Percentiles rank a stretch among this genome's conserved stretches.
Evolutionary conservation across 2,113 vertebrate species (phyloP).

Genomic region (Lates calcarifer): DNA sequence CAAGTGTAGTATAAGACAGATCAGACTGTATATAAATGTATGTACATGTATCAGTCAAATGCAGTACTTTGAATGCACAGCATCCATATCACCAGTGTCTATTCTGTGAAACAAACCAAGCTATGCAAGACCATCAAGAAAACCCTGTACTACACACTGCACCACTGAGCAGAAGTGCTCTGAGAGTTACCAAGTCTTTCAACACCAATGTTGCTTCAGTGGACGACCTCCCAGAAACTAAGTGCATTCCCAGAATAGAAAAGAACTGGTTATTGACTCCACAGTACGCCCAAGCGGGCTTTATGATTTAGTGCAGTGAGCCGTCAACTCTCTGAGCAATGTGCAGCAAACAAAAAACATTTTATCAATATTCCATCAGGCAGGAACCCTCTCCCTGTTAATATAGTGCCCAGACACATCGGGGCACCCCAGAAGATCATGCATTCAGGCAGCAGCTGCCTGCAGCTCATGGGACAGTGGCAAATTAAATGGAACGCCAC

Average conservation of each 20-base stretch:
- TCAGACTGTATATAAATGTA: background rate
- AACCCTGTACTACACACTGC: background rate
- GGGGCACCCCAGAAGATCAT: constrained; percentile 50
- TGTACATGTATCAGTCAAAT: background rate
- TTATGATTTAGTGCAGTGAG: constrained; percentile 83
- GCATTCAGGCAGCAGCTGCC: constrained; percentile 56
- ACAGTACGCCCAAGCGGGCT: constrained; percentile 74
- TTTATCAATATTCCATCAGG: constrained; percentile 85
- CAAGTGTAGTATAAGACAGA: background rate
- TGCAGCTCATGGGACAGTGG: constrained; percentile 47
- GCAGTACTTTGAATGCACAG: background rate
- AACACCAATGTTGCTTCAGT: constrained; percentile 59
- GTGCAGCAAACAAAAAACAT: constrained; percentile 82
- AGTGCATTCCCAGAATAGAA: constrained; percentile 75
- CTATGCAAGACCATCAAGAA: constrained; percentile 1
- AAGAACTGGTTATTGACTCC: constrained; percentile 79
- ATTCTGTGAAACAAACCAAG: background rate
- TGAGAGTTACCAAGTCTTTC: constrained; percentile 41
- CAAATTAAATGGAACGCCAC: constrained; percentile 60
- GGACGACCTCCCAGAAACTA: constrained; percentile 64
- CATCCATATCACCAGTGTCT: background rate
- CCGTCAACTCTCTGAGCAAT: constrained; percentile 79
- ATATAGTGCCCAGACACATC: constrained; percentile 67
- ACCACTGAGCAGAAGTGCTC: constrained; percentile 31
- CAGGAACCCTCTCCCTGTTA: constrained; percentile 73